phyloP scores from a whole-genome alignment of 2,113 vertebrate species.

The Varanus salvator region DNA sequence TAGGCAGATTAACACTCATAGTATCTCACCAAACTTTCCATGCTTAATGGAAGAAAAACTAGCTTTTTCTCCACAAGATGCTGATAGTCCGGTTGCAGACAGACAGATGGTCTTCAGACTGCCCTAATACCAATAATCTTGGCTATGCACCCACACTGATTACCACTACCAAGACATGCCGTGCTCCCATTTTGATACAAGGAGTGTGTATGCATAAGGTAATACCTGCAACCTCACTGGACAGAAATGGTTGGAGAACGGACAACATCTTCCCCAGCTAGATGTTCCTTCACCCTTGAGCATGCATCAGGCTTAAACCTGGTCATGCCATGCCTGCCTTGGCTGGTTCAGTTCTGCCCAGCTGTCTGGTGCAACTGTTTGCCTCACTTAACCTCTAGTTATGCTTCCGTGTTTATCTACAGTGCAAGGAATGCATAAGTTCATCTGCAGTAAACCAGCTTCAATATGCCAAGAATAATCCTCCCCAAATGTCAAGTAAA shows the following conservation, averaged over 20 bases:
- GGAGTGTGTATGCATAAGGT: no score
- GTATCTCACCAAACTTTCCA: not conserved
- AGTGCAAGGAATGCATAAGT: not conserved
- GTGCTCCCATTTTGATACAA: no score
- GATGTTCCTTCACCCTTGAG: not conserved
- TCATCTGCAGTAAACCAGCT: not conserved
- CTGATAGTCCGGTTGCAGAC: not conserved
- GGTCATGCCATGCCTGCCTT: not conserved
- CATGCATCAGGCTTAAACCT: not conserved
- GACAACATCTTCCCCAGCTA: not conserved
- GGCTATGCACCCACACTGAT: not conserved
- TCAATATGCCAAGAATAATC: not conserved
- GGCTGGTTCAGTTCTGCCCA: not conserved
- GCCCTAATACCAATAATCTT: not conserved
- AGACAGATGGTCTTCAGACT: not conserved
- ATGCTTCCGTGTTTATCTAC: not conserved
- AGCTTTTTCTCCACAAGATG: not conserved
- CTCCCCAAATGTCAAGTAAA: not conserved
- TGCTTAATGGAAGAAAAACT: not conserved
- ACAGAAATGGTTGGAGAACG: not conserved
- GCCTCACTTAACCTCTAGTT: not conserved
- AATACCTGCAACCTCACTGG: not conserved
- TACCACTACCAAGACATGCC: not conserved
- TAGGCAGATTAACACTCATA: not conserved
- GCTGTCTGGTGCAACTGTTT: not conserved